Base-by-base conservation (phyloP, 2,888 invertebrate genomes). In the Spodoptera littoralis region DNA sequence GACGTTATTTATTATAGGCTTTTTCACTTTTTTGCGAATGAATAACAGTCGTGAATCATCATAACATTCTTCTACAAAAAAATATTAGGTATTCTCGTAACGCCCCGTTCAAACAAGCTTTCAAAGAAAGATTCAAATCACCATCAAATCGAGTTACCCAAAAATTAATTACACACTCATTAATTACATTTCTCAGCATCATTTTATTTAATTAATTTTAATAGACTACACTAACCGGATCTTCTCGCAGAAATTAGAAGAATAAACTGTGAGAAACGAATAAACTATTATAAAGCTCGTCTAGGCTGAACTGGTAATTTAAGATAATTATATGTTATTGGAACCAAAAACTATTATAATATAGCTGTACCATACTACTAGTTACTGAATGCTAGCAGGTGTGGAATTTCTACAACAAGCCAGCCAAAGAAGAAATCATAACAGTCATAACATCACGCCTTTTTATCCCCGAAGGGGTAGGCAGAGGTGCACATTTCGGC, bases 241-340 rank as follows among this genome's bases (percentile, higher is more conserved):
- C 59, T 65, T 60, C 45, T 62, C 58, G 67, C 71, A 71, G 71
- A 62, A 72, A 62, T 62, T 54, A 58, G n/a, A 60, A 71, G 36
- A 71, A 55, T 51, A 53, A 66, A 59, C 54, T 70, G 57, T 71
- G 58, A 72, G 71, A 71, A 71, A 60, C 62, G 41, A 44, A 62
- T 66, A 36, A 36, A 36, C 36, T 51, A 46, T 70, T 70, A 42
- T 43, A 49, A 58, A 61, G 48, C 54, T 51, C 52, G 43, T 43
- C 53, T 59, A 49, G 47, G 45, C 44, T 52, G 46, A 30, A 61
- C 52, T 53, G 61, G 59, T 59, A 67, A 71, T 72, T 72, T 66
- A 56, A 67, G 41, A 47, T 72, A 67, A 71, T 72, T 72, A 50
- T 56, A 72, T 62, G 55, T 70, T 70, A 70, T 60, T 70, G 65